These are phyloP conservation scores for Anadara kagoshimensis DNA, from an alignment of 1,140 invertebrate species.

Conservation along the genomic window DNA sequence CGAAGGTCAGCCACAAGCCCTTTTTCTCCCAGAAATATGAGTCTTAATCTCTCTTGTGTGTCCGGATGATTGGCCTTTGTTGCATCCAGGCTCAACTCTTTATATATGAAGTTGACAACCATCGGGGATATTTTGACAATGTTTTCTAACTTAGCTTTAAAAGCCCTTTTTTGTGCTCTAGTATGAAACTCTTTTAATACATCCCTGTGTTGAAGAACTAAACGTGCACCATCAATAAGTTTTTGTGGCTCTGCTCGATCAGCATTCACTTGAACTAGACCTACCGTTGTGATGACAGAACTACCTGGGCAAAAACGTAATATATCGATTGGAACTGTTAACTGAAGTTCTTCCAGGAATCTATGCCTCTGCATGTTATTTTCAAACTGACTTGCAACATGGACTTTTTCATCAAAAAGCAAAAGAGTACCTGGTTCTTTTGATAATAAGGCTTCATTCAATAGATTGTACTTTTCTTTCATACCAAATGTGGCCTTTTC, in stretches of 20 bases:
- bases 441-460: background rate
- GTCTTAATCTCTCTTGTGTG: conserved; percentile 34
- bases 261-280: background rate
- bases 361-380: background rate
- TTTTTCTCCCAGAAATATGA: conserved; percentile 38
- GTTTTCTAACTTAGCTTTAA: conserved; percentile 29
- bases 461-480: background rate
- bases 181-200: conserved; percentile 40
- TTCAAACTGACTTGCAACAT: background rate
- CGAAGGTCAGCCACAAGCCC: conserved; percentile 38
- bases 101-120: conserved; percentile 40
- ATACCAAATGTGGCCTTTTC: background rate
- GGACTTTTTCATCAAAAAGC: background rate
- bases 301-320: conserved; percentile 9
- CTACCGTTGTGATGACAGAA: background rate
- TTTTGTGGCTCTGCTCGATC: background rate
- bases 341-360: conserved; percentile 9
- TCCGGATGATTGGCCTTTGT: conserved; percentile 24
- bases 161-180: conserved; percentile 20
- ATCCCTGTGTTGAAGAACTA: background rate
- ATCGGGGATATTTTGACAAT: conserved; percentile 19
- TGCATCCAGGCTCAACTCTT: conserved; percentile 38
- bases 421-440: background rate
- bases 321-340: conserved; percentile 16
- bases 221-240: conserved; percentile 9